Evolutionary conservation across 2,113 vertebrate genomes (phyloP), one percentile per base, ranked within the genome.

Genomic region (Antennarius striatus): DNA sequence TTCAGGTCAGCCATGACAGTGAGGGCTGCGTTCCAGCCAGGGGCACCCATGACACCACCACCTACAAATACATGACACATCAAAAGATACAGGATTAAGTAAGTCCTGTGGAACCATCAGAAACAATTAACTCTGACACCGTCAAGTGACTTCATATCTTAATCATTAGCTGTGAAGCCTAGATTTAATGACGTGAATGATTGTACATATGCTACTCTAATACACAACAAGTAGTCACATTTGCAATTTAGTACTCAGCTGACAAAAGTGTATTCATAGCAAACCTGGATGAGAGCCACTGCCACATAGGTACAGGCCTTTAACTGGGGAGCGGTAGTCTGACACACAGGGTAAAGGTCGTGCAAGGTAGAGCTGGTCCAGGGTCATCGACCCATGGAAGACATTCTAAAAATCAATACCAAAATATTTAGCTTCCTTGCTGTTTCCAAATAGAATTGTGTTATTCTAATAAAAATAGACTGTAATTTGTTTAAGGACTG

Each of bases 21-120:
- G 0, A 75, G 73, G 2, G 96, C 96, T 0, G 95, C 95, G 16
- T 96, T 98, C 80, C 92, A 94, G 63, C 97, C 97, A 0, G 93
- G 85, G 2, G 96, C 94, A 52, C 97, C 98, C 96, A 99, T 98
- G 63, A 99, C 97, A 5, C 97, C 97, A 59, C 96, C 98, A 86
- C 98, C 96, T 99, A 43, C 5, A 43, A 43, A 43, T 43, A 43
- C 42, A 8, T 43, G 42, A 43, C 3, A 7, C 42, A 43, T 43
- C 11, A 43, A 12, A 43, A 43, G 3, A 12, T 3, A 11, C 42
- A 43, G 42, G 11, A 43, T 1, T 36, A 3, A 3, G 5, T 7
- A 36, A 36, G 32, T 36, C 32, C 32, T 36, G 32, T 36, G 1
- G 22, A 22, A 22, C 22, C 22, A 22, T 22, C 22, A 22, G 22